Conservation (phyloP, 23 tunicate species). For the Diplosoma virens region DNA sequence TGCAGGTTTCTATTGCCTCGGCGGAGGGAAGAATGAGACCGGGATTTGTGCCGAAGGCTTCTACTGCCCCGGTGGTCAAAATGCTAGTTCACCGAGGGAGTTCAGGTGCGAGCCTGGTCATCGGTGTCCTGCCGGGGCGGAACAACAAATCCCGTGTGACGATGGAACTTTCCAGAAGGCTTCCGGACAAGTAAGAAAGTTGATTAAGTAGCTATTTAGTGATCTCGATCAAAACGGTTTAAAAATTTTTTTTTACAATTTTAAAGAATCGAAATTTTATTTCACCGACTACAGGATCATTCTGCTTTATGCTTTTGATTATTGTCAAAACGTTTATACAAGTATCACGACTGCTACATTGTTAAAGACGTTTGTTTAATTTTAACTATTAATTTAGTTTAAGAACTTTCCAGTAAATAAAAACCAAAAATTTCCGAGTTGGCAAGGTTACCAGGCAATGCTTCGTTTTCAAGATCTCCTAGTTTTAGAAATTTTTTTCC, state of each 20-base stretch:
- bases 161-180: slow-evolving; percentile 78
- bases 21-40: slow-evolving; percentile 44
- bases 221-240: background rate
- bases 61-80: slow-evolving; percentile 87
- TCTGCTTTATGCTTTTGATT: background rate
- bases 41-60: slow-evolving; percentile 56
- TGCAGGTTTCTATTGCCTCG: slow-evolving; percentile 78
- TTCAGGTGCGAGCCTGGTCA: slow-evolving; percentile 69
- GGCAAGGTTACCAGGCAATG: no score
- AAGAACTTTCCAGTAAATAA: no score
- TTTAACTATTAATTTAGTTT: no score
- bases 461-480: no score
- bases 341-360: no score
- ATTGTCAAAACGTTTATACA: no score
- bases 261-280: no score
- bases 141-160: slow-evolving; percentile 58
- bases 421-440: no score
- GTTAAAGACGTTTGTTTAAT: no score
- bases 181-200: slow-evolving; percentile 31
- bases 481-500: background rate
- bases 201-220: no score
- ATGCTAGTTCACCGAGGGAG: slow-evolving; percentile 50
- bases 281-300: background rate
- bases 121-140: slow-evolving; percentile 46
- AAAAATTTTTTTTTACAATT: background rate